Evolutionary conservation across 2,888 invertebrate genomes (phyloP).

Genomic region (Lycocerus yunnanus): DNA sequence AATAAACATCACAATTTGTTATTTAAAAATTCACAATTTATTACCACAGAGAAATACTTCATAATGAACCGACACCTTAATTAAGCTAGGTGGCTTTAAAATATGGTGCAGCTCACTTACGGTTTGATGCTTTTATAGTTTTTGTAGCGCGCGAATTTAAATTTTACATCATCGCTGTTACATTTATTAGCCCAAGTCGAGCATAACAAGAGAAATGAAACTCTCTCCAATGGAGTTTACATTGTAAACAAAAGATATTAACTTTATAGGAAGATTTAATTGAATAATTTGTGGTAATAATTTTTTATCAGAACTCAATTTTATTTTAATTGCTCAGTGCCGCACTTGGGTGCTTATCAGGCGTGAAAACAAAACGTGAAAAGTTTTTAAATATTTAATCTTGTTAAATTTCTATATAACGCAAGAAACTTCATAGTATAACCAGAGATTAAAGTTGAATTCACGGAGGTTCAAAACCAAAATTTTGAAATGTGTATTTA

Average conservation of each 20-base stretch:
- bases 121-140: slow-evolving; percentile 19
- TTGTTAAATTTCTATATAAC: too few relatives aligned
- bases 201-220: slow-evolving; percentile 1
- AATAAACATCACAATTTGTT: background rate
- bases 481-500: too few relatives aligned
- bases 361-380: background rate
- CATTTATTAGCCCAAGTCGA: background rate
- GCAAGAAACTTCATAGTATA: too few relatives aligned
- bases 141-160: slow-evolving; percentile 2
- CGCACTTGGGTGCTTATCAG: background rate
- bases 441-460: too few relatives aligned
- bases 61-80: background rate
- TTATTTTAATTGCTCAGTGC: background rate
- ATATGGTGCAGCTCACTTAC: background rate
- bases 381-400: too few relatives aligned
- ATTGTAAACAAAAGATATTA: background rate
- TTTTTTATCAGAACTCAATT: background rate
- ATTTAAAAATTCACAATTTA: background rate
- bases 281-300: background rate
- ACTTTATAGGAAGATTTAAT: background rate
- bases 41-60: slow-evolving; percentile 19
- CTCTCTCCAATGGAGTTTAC: background rate
- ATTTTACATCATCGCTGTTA: slow-evolving; percentile 8
- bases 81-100: background rate
- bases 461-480: too few relatives aligned